Conservation (phyloP, 2,797 vertebrate species). For the Etheostoma nigrum region DNA sequence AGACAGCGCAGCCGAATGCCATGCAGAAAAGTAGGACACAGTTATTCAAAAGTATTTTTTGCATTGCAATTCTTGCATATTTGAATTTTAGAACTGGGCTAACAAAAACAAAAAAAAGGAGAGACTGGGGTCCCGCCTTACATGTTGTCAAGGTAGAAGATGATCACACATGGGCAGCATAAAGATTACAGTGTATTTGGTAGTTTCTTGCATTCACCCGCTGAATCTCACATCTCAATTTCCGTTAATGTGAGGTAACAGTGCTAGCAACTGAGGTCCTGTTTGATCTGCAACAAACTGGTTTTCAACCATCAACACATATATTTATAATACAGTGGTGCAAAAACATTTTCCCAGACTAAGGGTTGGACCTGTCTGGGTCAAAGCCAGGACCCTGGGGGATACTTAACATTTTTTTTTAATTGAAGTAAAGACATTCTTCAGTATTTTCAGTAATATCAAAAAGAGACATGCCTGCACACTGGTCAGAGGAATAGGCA, state of each 20-base stretch:
- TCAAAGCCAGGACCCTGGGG: background rate
- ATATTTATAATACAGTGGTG: background rate
- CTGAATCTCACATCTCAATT: background rate
- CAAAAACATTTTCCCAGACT: background rate
- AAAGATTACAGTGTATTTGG: background rate
- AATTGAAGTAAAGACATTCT: background rate
- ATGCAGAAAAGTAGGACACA: no score
- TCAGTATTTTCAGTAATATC: background rate
- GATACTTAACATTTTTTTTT: conserved; percentile 9
- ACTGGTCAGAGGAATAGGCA: conserved; percentile 28
- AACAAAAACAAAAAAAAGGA: no score
- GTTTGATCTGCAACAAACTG: background rate
- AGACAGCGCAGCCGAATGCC: no score
- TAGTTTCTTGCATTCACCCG: background rate
- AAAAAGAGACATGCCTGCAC: conserved; percentile 1
- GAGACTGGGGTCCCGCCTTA: no score
- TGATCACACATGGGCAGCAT: background rate
- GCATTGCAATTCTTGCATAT: no score
- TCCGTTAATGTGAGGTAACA: background rate
- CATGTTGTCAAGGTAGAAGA: background rate
- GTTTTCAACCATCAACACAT: background rate
- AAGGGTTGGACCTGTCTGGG: background rate
- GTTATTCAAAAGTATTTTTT: no score
- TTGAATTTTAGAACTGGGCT: no score
- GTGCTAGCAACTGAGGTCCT: background rate